phyloP scores from a whole-genome alignment of 1,140 invertebrate species.

The Hydropsyche tenuis region DNA sequence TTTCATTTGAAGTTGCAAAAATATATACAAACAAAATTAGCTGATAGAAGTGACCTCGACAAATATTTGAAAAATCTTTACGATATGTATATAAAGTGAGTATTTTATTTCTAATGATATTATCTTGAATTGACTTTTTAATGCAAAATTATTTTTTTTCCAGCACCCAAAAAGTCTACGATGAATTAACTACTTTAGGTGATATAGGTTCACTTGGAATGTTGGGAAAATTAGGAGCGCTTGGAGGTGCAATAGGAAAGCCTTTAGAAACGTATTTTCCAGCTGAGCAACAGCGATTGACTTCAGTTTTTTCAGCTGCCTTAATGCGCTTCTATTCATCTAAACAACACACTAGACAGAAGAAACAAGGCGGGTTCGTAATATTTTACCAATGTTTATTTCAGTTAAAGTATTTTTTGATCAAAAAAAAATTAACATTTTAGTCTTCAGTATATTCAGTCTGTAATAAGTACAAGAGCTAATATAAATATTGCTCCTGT shows the following conservation, averaged over 20 bases:
- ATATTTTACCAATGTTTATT: background rate
- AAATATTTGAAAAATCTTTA: constrained; percentile 88
- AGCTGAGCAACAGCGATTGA: constrained; percentile 55
- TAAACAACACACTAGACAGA: constrained; percentile 95
- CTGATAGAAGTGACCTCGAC: constrained; percentile 81
- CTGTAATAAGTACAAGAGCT: constrained; percentile 86
- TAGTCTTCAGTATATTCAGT: constrained; percentile 70
- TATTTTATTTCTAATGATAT: constrained; percentile 36
- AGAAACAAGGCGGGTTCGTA: constrained; percentile 67
- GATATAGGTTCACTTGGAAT: constrained; percentile 55
- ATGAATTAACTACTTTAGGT: constrained; percentile 56
- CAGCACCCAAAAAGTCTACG: constrained; percentile 58
- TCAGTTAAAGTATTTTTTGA: constrained; percentile 16
- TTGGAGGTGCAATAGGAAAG: constrained; percentile 58
- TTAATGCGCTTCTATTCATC: constrained; percentile 90
- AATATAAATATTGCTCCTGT: constrained; percentile 93
- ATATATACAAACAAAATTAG: constrained; percentile 80
- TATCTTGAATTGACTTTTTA: constrained; percentile 20
- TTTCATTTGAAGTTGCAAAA: constrained; percentile 93
- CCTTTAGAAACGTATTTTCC: constrained; percentile 57
- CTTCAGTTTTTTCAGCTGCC: constrained; percentile 62
- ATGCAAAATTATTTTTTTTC: constrained; percentile 9
- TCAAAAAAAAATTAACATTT: constrained; percentile 28
- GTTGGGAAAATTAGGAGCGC: constrained; percentile 55
- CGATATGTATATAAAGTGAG: constrained; percentile 85